Evolutionary conservation across 1,140 invertebrate genomes (phyloP), one percentile per base, ranked within the genome.

Genomic region (Microplitis mediator): DNA sequence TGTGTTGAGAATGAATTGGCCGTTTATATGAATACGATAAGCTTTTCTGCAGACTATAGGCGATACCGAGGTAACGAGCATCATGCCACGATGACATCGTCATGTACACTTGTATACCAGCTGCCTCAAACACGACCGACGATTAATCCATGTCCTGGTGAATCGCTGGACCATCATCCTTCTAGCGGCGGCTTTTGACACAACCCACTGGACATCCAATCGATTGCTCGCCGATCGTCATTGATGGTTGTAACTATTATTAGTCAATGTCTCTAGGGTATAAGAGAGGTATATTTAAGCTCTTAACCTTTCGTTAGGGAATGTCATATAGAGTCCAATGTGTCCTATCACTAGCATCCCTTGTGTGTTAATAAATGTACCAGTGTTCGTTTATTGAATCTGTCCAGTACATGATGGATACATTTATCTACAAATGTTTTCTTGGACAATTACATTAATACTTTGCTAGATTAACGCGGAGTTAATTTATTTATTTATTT

Each of bases 131-230:
- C 74, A 75, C 39, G 72, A 74, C 71, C 75, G 64, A 74, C 77
- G 76, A 78, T 78, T 78, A 78, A 73, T 77, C 68, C 69, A 54
- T 56, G 69, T 51, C 65, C 45, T 54, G 65, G 16, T 14, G 31
- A 67, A 52, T 54, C 60, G 45, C 63, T 54, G 72, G 11, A 51
- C 56, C 71, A 39, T 74, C 71, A 52, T 66, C 52, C 50, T 52
- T 16, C 31, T 31, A 14, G 23, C 36, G 45, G 51, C 51, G 45
- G 51, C 51, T 51, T 56, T 71, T 54, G 45, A 64, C 69, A 70
- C 16, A 23, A 32, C 36, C 36, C 31, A 45, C 32, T 14, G 13
- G 66, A 68, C 66, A 68, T 54, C 23, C 50, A 62, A 62, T 16
- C 65, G 65, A 67, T 67, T 67, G 50, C 52, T 67, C 45, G 50